phyloP scores from a whole-genome alignment of 1,140 invertebrate species.

The Drosophila suzukii region DNA sequence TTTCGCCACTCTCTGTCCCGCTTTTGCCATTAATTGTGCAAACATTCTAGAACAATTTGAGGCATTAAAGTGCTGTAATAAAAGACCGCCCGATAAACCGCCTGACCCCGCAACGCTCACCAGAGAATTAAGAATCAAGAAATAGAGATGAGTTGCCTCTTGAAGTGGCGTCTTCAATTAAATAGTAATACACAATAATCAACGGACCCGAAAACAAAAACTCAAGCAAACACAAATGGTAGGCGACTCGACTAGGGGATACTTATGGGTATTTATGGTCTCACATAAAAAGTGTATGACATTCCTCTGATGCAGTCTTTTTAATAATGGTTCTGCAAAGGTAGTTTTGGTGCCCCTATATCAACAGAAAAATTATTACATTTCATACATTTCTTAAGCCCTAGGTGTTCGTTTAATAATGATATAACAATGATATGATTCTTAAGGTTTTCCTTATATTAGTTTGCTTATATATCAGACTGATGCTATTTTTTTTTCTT shows the following conservation, averaged over 20 bases:
- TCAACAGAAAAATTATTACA: no score
- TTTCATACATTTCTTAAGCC: no score
- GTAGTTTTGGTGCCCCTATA: no score
- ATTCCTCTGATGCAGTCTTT: no score
- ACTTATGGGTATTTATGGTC: conserved; percentile 8
- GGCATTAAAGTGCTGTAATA: conserved; percentile 28
- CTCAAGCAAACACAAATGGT: neutral
- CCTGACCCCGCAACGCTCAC: conserved; percentile 48
- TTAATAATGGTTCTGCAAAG: no score
- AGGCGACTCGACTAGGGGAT: neutral
- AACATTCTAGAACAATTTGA: conserved; percentile 56
- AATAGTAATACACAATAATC: conserved; percentile 78
- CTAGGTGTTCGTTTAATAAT: no score
- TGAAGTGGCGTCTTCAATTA: conserved; percentile 60
- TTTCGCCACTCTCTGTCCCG: neutral
- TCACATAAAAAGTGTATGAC: no score
- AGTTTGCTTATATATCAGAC: no score
- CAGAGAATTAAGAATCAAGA: conserved; percentile 13
- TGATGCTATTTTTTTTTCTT: no score
- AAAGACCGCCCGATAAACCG: conserved; percentile 55
- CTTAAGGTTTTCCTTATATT: no score
- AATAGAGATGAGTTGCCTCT: conserved; percentile 20
- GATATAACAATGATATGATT: no score
- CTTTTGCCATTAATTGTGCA: conserved; percentile 45
- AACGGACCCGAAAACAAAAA: conserved; percentile 35